Evolutionary conservation across 2,797 vertebrate genomes (phyloP).

Genomic region (Paratrypauchen microcephalus): DNA sequence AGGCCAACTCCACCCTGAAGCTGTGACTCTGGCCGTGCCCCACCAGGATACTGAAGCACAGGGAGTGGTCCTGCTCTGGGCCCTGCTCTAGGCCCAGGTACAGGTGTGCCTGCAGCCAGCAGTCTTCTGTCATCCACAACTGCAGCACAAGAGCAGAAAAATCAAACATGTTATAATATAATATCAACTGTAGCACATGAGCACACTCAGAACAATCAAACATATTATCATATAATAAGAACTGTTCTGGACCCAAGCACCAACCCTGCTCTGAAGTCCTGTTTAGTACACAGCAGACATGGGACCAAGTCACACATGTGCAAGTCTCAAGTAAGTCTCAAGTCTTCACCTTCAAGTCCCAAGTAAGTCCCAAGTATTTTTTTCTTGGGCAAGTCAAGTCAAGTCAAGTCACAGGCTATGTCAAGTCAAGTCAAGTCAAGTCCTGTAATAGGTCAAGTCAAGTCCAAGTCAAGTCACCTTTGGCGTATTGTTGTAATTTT

Average conservation of each 20-base stretch:
- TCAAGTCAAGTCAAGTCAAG: no score
- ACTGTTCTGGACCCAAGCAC: conserved; percentile 3
- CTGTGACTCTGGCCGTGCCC: conserved; percentile 86
- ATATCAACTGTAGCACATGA: conserved; percentile 74
- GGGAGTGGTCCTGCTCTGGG: conserved; percentile 82
- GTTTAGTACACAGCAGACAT: conserved; percentile 7
- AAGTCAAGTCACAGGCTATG: no score
- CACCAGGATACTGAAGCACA: conserved; percentile 89
- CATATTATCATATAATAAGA: background rate
- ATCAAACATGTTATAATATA: background rate
- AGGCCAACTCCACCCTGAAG: conserved; percentile 88
- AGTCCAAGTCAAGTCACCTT: no score
- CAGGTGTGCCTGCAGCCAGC: conserved; percentile 88
- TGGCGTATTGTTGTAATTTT: no score
- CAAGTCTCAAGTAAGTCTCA: no score
- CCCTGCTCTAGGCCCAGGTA: conserved; percentile 86
- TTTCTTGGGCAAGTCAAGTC: no score
- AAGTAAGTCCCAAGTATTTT: no score
- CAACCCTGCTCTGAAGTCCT: conserved; percentile 6
- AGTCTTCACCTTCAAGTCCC: no score
- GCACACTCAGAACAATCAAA: background rate
- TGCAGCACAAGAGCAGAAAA: conserved; percentile 58
- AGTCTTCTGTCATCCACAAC: conserved; percentile 89
- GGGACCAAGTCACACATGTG: no score
- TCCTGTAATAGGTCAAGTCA: no score